Percentiles rank a stretch among this genome's conserved stretches.
phyloP scores from a whole-genome alignment of 2,888 invertebrate species.

The Tuberolachnus salignus region DNA sequence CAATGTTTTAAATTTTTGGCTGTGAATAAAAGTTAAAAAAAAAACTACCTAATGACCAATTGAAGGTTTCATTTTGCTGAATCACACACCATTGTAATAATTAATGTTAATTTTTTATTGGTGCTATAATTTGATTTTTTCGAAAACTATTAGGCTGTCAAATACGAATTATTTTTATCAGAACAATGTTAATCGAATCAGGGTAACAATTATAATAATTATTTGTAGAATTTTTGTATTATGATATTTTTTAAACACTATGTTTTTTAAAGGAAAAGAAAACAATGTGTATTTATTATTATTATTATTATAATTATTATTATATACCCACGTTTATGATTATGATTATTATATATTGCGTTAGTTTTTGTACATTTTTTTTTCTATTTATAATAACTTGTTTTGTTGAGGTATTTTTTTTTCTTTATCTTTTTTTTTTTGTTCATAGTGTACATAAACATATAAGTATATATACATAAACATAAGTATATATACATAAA shows the following conservation, averaged over 20 bases:
- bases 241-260: slow-evolving; percentile 4
- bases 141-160: slow-evolving; percentile 18
- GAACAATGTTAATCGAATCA: slow-evolving; percentile 39
- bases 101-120: slow-evolving; percentile 18
- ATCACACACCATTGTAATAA: slow-evolving; percentile 34
- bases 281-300: slow-evolving; percentile 32
- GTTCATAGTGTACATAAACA: slow-evolving; percentile 48
- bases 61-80: slow-evolving; percentile 26
- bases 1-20: slow-evolving; percentile 47
- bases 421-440: slow-evolving; percentile 48
- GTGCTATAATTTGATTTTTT: slow-evolving; percentile 40
- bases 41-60: not conserved
- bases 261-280: slow-evolving; percentile 19
- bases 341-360: slow-evolving; percentile 31
- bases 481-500: slow-evolving; percentile 42
- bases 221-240: slow-evolving; percentile 14
- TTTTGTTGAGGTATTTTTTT: slow-evolving; percentile 54
- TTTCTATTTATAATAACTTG: slow-evolving; percentile 53
- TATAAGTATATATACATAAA: too few relatives aligned
- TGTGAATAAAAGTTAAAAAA: slow-evolving; percentile 45
- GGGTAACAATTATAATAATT: slow-evolving; percentile 23
- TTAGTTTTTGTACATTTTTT: slow-evolving; percentile 46
- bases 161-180: slow-evolving; percentile 8
- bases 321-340: slow-evolving; percentile 30
- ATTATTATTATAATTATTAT: slow-evolving; percentile 32